Conservation (phyloP, 2,888 invertebrate genomes). For the Congeria kusceri region DNA sequence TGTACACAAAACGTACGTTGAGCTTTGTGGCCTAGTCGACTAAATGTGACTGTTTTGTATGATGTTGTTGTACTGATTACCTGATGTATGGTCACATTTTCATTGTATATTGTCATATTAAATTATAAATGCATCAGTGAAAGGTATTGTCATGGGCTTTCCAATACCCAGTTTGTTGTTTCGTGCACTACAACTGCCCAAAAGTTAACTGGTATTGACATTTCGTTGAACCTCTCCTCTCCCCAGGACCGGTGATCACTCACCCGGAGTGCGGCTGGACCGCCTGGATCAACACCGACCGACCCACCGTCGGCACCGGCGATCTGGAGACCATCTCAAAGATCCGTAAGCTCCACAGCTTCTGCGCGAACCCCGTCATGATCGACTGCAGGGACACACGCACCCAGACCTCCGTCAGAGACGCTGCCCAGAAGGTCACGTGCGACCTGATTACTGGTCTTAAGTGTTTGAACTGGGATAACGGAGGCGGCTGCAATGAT, state of each 20-base stretch:
- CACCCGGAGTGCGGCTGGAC: conserved; percentile 81
- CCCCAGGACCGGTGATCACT: conserved; percentile 54
- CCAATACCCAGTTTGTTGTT: too few relatives aligned
- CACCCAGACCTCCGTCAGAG: conserved; percentile 88
- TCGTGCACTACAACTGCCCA: too few relatives aligned
- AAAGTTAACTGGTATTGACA: neutral
- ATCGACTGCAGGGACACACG: conserved; percentile 92
- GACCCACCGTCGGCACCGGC: conserved; percentile 71
- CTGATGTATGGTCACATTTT: too few relatives aligned
- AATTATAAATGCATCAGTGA: too few relatives aligned
- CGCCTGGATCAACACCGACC: conserved; percentile 80
- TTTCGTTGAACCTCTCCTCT: too few relatives aligned
- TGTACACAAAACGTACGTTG: too few relatives aligned
- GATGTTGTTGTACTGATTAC: too few relatives aligned
- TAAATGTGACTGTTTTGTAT: too few relatives aligned
- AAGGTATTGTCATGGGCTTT: too few relatives aligned
- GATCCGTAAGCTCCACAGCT: conserved; percentile 69
- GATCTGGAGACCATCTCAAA: conserved; percentile 79
- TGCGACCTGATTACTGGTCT: conserved; percentile 87
- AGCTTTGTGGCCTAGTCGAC: too few relatives aligned
- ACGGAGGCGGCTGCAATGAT: conserved; percentile 74
- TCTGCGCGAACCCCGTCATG: conserved; percentile 85
- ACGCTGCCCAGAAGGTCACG: conserved; percentile 91
- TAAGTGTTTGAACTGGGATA: conserved; percentile 74
- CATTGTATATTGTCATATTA: too few relatives aligned